Percentiles rank a stretch among this genome's conserved stretches.
Conservation (phyloP, 2,797 vertebrate genomes). For the Enteromius trimaculatus region DNA sequence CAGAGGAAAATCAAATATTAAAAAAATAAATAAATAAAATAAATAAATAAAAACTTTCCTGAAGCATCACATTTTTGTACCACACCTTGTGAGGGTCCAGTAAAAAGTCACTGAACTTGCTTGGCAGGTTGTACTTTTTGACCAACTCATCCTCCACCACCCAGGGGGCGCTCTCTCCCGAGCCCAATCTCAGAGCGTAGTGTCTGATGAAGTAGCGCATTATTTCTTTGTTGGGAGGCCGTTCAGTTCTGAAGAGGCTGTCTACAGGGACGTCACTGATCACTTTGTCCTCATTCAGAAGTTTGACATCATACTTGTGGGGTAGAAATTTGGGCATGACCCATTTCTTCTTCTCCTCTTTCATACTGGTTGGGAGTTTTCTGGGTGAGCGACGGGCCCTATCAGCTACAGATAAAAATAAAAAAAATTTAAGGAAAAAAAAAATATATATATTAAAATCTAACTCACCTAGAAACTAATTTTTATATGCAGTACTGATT, state of each 20-base stretch:
- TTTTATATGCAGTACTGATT: background rate
- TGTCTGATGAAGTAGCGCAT: slow-evolving; percentile 98
- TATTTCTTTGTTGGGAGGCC: slow-evolving; percentile 98
- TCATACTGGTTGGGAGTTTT: slow-evolving; percentile 90
- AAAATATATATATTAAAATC: background rate
- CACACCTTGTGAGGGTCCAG: slow-evolving; percentile 94
- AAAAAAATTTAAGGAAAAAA: too few relatives aligned
- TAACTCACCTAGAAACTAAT: background rate
- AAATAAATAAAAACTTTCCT: too few relatives aligned
- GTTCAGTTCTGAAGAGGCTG: slow-evolving; percentile 90
- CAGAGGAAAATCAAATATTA: background rate
- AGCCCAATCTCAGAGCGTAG: slow-evolving; percentile 88
- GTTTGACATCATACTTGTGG: slow-evolving; percentile 95
- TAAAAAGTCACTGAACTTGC: slow-evolving; percentile 97
- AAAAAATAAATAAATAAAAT: too few relatives aligned
- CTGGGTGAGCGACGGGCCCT: slow-evolving; percentile 93
- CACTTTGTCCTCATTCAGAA: slow-evolving; percentile 95
- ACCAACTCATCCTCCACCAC: slow-evolving; percentile 96
- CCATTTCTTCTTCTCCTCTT: slow-evolving; percentile 96
- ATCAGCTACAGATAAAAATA: slow-evolving; percentile 77
- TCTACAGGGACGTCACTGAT: slow-evolving; percentile 92
- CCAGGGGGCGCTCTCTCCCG: slow-evolving; percentile 95
- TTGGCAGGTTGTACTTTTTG: slow-evolving; percentile 92
- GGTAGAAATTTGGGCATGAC: slow-evolving; percentile 96
- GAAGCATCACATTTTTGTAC: background rate